Percentiles rank a stretch among this genome's conserved stretches.
phyloP scores from a whole-genome alignment of 1,140 invertebrate genomes.

The Muscidifurax raptorellus region DNA sequence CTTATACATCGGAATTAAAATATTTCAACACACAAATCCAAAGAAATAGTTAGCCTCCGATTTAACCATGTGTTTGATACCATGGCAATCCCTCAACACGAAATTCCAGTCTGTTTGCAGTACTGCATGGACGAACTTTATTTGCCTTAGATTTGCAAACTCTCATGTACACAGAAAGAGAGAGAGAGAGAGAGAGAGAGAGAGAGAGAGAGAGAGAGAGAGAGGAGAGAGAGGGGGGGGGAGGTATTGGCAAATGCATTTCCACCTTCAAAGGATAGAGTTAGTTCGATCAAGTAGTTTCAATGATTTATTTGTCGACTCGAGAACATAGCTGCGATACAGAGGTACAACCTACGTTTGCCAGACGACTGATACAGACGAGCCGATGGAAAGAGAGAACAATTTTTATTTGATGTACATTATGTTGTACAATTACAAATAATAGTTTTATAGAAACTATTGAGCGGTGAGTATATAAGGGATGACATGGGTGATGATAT shows the following conservation, averaged over 20 bases:
- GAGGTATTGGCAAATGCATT: background rate
- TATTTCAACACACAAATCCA: no score
- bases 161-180: background rate
- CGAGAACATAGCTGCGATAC: background rate
- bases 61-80: background rate
- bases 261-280: background rate
- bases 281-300: background rate
- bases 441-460: no score
- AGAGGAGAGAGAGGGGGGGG: background rate
- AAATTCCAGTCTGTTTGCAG: background rate
- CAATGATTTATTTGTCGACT: slow-evolving; percentile 6
- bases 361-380: background rate
- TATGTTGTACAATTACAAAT: no score
- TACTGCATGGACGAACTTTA: background rate
- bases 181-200: background rate
- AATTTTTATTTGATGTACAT: no score
- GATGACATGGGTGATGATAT: no score
- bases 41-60: background rate
- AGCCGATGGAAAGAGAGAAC: background rate
- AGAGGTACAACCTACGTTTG: background rate
- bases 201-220: background rate
- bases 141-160: background rate
- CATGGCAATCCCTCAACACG: background rate
- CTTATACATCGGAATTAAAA: no score
- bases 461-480: no score